Evolutionary conservation across 30 jellyfish, hydroid and myxozoan genomes (phyloP).

Genomic region (Turritopsis dohrnii): DNA sequence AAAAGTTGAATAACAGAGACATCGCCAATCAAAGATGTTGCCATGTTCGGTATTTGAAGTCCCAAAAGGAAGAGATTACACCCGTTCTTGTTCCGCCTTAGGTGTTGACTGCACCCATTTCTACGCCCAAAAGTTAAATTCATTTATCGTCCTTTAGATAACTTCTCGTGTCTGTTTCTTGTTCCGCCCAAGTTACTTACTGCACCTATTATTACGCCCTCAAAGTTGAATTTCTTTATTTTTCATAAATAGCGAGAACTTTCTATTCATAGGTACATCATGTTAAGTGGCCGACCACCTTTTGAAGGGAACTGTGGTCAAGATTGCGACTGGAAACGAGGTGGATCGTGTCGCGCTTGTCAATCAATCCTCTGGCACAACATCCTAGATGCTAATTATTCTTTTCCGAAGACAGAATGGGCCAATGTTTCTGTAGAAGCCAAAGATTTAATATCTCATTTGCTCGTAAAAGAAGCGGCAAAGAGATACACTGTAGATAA

Average conservation of each 20-base stretch:
- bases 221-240: too few species aligned
- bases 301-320: slow-evolving; percentile 81
- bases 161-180: too few species aligned
- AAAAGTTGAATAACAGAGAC: too few species aligned
- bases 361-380: slow-evolving; percentile 75
- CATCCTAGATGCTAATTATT: slow-evolving; percentile 55
- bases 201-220: too few species aligned
- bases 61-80: too few species aligned
- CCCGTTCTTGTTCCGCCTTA: too few species aligned
- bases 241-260: neutral
- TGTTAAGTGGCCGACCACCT: slow-evolving; percentile 94
- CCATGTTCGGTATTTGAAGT: too few species aligned
- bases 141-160: too few species aligned
- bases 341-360: slow-evolving; percentile 87
- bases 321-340: slow-evolving; percentile 89
- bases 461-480: slow-evolving; percentile 79
- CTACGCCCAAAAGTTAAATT: too few species aligned
- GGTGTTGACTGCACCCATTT: too few species aligned
- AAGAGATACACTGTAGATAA: slow-evolving; percentile 69
- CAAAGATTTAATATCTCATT: slow-evolving; percentile 78
- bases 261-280: slow-evolving; percentile 47
- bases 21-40: too few species aligned
- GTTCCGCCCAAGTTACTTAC: too few species aligned
- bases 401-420: slow-evolving; percentile 66
- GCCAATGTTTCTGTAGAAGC: slow-evolving; percentile 74